These are phyloP conservation scores for Mantis religiosa DNA, from an alignment of 2,888 invertebrate genomes.

Conservation along the genomic window DNA sequence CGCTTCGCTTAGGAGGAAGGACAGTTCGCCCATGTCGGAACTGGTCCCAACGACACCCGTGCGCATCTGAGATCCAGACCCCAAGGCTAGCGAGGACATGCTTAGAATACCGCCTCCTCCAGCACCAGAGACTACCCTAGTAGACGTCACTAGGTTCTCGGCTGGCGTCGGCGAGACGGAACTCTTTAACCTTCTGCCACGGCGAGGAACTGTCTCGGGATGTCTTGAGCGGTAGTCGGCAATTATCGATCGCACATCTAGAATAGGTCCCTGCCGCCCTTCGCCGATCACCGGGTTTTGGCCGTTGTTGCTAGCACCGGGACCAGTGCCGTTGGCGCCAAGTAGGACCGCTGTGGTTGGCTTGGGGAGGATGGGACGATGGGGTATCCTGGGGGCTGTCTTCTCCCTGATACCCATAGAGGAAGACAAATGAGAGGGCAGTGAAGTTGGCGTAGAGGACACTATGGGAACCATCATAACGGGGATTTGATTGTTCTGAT, in stretches of 20 bases:
- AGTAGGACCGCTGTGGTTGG: constrained; percentile 31
- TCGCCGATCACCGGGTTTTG: constrained; percentile 59
- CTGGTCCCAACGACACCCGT: constrained; percentile 28
- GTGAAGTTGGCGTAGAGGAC: constrained; percentile 37
- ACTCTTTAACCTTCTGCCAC: constrained; percentile 41
- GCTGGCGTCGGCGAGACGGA: constrained; percentile 27
- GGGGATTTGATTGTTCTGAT: constrained; percentile 31
- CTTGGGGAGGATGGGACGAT: constrained; percentile 46
- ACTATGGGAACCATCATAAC: constrained; percentile 38
- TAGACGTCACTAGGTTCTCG: constrained; percentile 29
- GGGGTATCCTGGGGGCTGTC: constrained; percentile 34
- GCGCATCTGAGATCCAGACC: constrained; percentile 46
- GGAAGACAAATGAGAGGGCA: constrained; percentile 12
- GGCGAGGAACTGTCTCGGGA: constrained; percentile 66
- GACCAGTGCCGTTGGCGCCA: constrained; percentile 1
- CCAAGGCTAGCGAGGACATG: constrained; percentile 45
- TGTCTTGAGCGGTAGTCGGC: constrained; percentile 75
- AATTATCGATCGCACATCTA: constrained; percentile 77
- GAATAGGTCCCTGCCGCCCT: constrained; percentile 71
- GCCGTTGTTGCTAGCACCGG: constrained; percentile 21
- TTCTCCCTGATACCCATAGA: constrained; percentile 9
- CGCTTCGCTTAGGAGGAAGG: constrained; percentile 29
- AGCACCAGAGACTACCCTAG: constrained; percentile 18
- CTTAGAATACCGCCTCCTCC: constrained; percentile 34
- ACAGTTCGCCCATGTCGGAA: constrained; percentile 26